Percentiles rank a stretch among this genome's conserved stretches.
These are phyloP conservation scores for Platanista minor DNA, from an alignment of 2,113 vertebrate genomes.

Conservation along the genomic window DNA sequence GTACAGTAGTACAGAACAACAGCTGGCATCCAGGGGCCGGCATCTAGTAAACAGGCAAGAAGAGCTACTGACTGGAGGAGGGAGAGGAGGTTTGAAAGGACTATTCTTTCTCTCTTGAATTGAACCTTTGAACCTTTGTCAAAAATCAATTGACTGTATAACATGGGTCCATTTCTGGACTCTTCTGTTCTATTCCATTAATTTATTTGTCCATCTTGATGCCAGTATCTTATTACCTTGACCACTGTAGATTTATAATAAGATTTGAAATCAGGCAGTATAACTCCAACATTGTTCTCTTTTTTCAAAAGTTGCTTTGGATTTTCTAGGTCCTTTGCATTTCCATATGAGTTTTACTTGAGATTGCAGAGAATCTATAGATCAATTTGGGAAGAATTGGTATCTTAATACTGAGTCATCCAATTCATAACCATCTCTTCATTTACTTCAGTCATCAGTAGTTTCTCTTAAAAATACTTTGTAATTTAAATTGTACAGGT, in stretches of 20 bases:
- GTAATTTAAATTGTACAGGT: not conserved
- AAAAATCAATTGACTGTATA: not conserved
- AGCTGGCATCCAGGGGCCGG: too few relatives aligned
- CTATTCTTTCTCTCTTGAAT: not conserved
- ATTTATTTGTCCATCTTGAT: not conserved
- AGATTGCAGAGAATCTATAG: not conserved
- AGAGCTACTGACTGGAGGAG: too few relatives aligned
- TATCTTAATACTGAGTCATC: not conserved
- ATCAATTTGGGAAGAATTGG: not conserved
- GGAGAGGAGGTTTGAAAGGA: not conserved
- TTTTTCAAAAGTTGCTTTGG: not conserved
- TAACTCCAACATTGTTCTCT: not conserved
- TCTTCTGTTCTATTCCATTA: not conserved
- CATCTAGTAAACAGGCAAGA: too few relatives aligned
- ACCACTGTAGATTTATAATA: not conserved
- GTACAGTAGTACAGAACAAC: too few relatives aligned
- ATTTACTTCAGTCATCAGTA: not conserved
- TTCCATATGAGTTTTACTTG: not conserved
- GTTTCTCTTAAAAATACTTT: not conserved
- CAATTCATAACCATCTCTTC: not conserved
- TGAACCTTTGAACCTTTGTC: not conserved
- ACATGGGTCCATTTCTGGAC: not conserved
- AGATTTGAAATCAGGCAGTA: not conserved
- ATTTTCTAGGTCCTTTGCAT: constrained; percentile 22
- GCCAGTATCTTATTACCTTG: not conserved